These are phyloP conservation scores for Diadophis punctatus DNA, from an alignment of 2,113 vertebrate genomes.

Conservation along the genomic window DNA sequence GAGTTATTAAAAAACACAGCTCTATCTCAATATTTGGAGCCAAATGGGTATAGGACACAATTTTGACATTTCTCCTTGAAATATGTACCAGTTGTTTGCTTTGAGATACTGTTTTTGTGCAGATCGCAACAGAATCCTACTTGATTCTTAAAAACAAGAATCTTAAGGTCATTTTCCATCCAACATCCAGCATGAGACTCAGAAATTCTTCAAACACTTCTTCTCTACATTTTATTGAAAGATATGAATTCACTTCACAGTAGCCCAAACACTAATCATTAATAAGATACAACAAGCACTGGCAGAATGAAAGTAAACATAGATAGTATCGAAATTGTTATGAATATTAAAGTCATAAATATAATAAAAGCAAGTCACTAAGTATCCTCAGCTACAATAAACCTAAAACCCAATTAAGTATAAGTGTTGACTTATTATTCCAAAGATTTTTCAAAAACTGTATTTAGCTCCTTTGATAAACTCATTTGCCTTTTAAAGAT, in stretches of 20 bases:
- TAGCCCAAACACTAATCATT: slow-evolving; percentile 65
- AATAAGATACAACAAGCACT: slow-evolving; percentile 66
- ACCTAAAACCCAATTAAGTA: slow-evolving; percentile 64
- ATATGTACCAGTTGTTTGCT: neutral
- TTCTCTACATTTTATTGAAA: slow-evolving; percentile 65
- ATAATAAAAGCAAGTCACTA: slow-evolving; percentile 64
- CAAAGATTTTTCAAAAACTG: slow-evolving; percentile 49
- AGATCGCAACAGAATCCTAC: slow-evolving; percentile 27
- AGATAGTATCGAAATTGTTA: slow-evolving; percentile 61
- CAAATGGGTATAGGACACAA: neutral
- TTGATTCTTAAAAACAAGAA: slow-evolving; percentile 43
- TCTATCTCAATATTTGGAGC: neutral
- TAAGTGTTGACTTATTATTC: slow-evolving; percentile 64
- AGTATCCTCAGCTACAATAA: slow-evolving; percentile 66
- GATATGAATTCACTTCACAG: slow-evolving; percentile 75
- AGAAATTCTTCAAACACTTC: slow-evolving; percentile 51
- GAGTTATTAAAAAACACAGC: neutral
- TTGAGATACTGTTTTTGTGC: neutral
- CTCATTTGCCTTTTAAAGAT: slow-evolving; percentile 68
- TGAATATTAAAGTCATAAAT: slow-evolving; percentile 68
- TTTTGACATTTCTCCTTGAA: neutral
- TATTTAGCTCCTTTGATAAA: slow-evolving; percentile 65
- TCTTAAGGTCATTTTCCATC: slow-evolving; percentile 55
- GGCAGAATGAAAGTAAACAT: slow-evolving; percentile 64
- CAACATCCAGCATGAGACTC: slow-evolving; percentile 53